Evolutionary conservation across 2,888 invertebrate genomes (phyloP).

Genomic region (Platycheirus rosarum): DNA sequence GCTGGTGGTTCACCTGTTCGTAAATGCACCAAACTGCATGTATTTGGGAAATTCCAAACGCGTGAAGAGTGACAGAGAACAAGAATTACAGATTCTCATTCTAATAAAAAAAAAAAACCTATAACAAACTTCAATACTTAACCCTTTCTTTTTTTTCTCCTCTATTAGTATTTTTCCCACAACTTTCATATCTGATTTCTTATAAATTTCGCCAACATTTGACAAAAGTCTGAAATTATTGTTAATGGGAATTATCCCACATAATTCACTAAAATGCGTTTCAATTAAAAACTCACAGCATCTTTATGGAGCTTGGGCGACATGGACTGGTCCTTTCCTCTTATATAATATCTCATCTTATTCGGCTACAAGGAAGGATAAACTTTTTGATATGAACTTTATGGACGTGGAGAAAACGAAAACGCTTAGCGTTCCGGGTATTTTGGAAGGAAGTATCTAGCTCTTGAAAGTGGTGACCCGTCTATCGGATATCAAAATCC

Average conservation of each 20-base stretch:
- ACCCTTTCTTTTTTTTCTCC: too few species aligned
- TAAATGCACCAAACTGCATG: too few species aligned
- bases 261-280: conserved; percentile 63
- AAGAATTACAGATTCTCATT: too few species aligned
- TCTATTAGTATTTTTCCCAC: too few species aligned
- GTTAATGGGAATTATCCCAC: conserved; percentile 38
- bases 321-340: background rate
- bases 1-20: too few species aligned
- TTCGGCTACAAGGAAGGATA: conserved; percentile 20
- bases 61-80: too few species aligned
- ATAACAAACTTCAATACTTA: too few species aligned
- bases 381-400: conserved; percentile 49
- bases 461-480: conserved; percentile 62
- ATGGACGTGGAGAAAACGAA: conserved; percentile 59
- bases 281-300: conserved; percentile 66
- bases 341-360: background rate
- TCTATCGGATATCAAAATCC: conserved; percentile 67
- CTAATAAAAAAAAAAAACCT: too few species aligned
- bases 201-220: conserved; percentile 58
- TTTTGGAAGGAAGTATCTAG: conserved; percentile 31
- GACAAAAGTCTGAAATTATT: conserved; percentile 47
- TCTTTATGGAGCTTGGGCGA: conserved; percentile 45
- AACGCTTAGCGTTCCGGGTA: conserved; percentile 54
- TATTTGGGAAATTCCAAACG: too few species aligned
- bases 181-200: conserved; percentile 54